A percentile compares a stretch with the other conserved stretches of the same genome.
Conservation (phyloP, 1,140 invertebrate species). For the Pogonus chalceus region DNA sequence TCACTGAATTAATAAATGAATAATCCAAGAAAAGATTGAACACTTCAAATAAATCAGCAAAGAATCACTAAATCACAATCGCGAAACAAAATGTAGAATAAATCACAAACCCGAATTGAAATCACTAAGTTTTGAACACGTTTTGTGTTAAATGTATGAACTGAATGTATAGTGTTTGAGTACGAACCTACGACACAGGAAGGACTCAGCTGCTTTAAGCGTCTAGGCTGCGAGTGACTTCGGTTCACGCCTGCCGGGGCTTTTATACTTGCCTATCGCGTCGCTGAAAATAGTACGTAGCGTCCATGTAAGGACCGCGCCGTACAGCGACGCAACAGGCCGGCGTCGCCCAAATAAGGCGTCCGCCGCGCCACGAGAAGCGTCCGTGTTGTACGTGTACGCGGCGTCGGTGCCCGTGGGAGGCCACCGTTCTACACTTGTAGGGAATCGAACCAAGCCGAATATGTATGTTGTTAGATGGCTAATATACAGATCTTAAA, state of each 20-base stretch:
- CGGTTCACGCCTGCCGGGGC: background rate
- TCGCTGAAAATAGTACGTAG: constrained; percentile 23
- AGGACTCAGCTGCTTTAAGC: constrained; percentile 10
- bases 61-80: no score
- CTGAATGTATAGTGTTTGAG: background rate
- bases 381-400: constrained; percentile 15
- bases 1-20: no score
- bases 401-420: constrained; percentile 18
- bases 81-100: no score
- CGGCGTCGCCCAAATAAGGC: constrained; percentile 26
- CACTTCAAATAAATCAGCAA: no score
- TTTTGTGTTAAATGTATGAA: background rate
- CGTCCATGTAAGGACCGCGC: constrained; percentile 26
- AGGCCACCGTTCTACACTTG: background rate
- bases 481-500: no score
- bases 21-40: no score
- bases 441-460: background rate
- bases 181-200: constrained; percentile 8
- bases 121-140: no score
- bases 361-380: no score
- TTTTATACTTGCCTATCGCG: constrained; percentile 7
- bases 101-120: no score
- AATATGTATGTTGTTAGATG: background rate
- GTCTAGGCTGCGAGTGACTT: constrained; percentile 9
- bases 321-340: constrained; percentile 23